Percentiles rank a stretch among this genome's conserved stretches.
Evolutionary conservation across 2,797 vertebrate genomes (phyloP).

Genomic region (Saxicola maurus): DNA sequence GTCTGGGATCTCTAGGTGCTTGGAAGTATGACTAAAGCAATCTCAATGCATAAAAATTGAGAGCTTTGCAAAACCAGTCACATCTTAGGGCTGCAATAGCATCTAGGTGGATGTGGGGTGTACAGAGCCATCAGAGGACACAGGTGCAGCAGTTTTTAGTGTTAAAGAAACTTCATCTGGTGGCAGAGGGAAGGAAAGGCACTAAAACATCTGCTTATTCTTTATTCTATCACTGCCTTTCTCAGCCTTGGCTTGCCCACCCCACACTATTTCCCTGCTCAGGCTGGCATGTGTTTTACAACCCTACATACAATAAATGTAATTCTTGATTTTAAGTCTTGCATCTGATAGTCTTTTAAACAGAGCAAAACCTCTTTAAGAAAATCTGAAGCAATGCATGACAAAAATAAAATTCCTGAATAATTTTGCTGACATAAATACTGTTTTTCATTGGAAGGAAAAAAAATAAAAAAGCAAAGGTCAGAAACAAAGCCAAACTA

Average conservation of each 20-base stretch:
- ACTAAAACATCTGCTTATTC: neutral
- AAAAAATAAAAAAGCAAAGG: neutral
- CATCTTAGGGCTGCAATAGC: neutral
- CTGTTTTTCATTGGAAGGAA: neutral
- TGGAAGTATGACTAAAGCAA: neutral
- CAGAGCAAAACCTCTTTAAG: neutral
- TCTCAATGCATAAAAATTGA: neutral
- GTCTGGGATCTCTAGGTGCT: neutral
- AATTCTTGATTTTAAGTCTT: neutral
- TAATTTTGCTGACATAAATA: neutral
- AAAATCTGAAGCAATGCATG: neutral
- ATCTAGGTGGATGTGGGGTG: neutral
- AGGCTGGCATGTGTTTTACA: neutral
- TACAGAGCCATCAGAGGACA: neutral
- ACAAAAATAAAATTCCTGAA: neutral
- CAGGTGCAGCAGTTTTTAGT: neutral
- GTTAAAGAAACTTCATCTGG: neutral
- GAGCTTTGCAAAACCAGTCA: neutral
- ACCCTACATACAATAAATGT: rapidly evolving
- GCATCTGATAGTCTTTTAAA: neutral
- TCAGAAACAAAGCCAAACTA: neutral
- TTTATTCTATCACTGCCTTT: neutral
- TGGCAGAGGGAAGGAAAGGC: neutral
- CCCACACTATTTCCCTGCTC: neutral
- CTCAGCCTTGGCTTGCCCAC: neutral